Evolutionary conservation across 2,888 invertebrate genomes (phyloP), one percentile per base, ranked within the genome.

Genomic region (Synanthedon myopaeformis): DNA sequence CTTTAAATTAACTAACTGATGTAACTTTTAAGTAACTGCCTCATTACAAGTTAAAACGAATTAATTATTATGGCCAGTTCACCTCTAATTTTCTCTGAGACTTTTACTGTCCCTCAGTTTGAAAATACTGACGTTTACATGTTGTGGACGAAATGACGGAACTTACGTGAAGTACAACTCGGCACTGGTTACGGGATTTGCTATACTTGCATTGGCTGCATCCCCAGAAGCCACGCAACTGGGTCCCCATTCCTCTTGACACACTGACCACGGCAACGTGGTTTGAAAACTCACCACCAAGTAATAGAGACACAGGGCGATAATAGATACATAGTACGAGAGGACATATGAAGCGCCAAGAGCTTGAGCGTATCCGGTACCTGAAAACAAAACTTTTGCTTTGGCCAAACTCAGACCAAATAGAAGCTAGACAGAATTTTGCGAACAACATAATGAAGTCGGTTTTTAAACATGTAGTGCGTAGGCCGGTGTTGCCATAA

Each of bases 271-370:
- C 0, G 95, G 95, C 51, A 95, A 75, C 1, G 89, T 88, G 0
- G 89, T 64, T 59, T 89, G 89, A 69, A 93, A 94, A 49, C 94
- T 94, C 66, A 92, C 90, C 12, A 90, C 75, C 62, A 95, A 80
- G 75, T 94, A 95, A 73, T 90, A 94, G 2, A 94, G 71, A 2
- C 93, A 92, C 23, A 94, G 72, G 0, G 92, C 93, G 80, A 94
- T 91, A 52, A 95, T 80, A 0, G 92, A 91, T 55, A 93, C 92
- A 72, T 95, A 95, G 73, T 95, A 95, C 0, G 93, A 91, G 1
- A 93, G 89, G 0, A 94, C 91, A 59, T 90, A 91, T 41, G 85
- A 72, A 4, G 91, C 90, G 0, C 90, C 90, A 0, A 92, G 70
- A 3, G 90, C 86, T 67, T 93, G 92, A 0, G 92, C 92, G 66